Evolutionary conservation across 2,888 invertebrate species (phyloP), one percentile per base, ranked within the genome.

Genomic region (Synergus laeviventris): DNA sequence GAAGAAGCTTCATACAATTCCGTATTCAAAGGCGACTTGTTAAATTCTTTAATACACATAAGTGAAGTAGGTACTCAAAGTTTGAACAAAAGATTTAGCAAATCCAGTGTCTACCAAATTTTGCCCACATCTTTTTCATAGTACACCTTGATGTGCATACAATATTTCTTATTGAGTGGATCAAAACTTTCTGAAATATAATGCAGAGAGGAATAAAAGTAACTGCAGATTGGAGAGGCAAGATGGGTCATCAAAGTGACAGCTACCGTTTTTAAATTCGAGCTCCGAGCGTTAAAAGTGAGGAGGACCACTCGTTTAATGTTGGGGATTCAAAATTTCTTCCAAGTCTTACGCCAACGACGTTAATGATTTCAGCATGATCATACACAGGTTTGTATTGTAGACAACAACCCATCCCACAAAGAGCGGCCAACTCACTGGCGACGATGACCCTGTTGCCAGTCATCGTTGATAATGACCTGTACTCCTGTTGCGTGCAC

Each of bases 391-490:
- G 76, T 79, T 62, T 66, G 76, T 62, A 81, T 80, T 81, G 80
- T 81, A 70, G 73, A 76, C 74, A 75, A 31, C 31, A 31, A 31
- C 31, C 31, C 18, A n/a, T 60, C 59, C 36, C 82, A 82, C 81
- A 84, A 87, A 84, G 84, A 81, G 70, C 83, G 82, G 85, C 83
- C 86, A 85, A 85, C 85, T 77, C 81, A 80, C 79, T 82, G 82
- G 81, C 84, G 84, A 85, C 83, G 85, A 87, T 85, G 86, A 87
- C 85, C 83, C 81, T 81, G 81, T 81, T 87, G 88, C 88, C 85
- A 88, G 88, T 88, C 88, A 88, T 88, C 86, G 85, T 85, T 86
- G 86, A 86, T 88, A 88, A 88, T 87, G 85, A 87, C 82, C 83
- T 79, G 66, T 75, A 75, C 78, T 80, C 80, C 79, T 81, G 78